Percentiles rank a stretch among this genome's conserved stretches.
Evolutionary conservation across 2,888 invertebrate species (phyloP).

Genomic region (Adineta ricciae): DNA sequence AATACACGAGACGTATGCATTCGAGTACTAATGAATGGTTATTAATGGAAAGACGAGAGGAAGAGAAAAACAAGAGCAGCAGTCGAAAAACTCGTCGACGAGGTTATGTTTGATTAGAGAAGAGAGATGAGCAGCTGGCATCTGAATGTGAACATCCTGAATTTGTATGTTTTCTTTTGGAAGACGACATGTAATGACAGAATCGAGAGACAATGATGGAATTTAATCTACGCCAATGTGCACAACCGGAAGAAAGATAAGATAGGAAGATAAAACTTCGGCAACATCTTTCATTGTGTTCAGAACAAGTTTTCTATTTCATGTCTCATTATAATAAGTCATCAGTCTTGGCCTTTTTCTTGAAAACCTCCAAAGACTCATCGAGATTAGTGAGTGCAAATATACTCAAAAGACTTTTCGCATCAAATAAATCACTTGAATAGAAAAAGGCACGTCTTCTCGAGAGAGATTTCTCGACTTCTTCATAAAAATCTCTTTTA

Average conservation of each 20-base stretch:
- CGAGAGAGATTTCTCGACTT: constrained; percentile 7
- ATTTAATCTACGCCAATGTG: background rate
- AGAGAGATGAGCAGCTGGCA: background rate
- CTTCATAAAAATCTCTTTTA: background rate
- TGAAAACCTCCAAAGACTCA: no score
- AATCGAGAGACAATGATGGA: background rate
- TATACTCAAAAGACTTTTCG: background rate
- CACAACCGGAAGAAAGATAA: background rate
- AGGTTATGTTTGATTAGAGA: no score
- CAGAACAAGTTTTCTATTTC: no score
- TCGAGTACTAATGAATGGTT: background rate
- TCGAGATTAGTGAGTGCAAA: background rate
- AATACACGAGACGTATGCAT: background rate
- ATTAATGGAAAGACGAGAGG: no score
- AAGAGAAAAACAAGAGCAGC: no score
- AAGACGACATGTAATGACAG: background rate
- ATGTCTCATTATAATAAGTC: no score
- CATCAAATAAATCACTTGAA: background rate
- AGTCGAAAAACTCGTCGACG: no score
- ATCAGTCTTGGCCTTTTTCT: no score
- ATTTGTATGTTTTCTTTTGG: background rate
- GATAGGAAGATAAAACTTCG: background rate
- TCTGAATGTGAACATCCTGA: background rate
- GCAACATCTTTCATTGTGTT: background rate
- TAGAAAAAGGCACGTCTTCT: background rate